Conservation (phyloP, 1,140 invertebrate species). For the Andricus grossulariae region DNA sequence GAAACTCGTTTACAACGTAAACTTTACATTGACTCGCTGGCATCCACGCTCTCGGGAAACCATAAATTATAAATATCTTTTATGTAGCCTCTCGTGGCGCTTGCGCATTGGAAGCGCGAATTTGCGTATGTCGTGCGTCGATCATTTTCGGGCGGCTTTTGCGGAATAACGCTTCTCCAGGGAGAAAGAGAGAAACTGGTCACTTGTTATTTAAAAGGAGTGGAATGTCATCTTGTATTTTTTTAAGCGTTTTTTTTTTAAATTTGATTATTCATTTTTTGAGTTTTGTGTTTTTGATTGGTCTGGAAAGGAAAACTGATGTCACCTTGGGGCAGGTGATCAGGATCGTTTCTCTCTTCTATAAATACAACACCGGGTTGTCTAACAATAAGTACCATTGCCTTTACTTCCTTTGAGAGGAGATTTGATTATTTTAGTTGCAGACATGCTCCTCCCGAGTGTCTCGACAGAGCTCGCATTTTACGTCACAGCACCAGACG, state of each 20-base stretch:
- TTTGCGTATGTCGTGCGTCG: conserved; percentile 29
- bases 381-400: conserved; percentile 22
- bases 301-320: background rate
- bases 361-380: background rate
- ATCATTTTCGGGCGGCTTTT: conserved; percentile 29
- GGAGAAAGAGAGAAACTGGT: conserved; percentile 6
- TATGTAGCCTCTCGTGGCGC: conserved; percentile 56
- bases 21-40: conserved; percentile 38
- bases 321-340: background rate
- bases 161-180: background rate
- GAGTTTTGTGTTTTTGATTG: background rate
- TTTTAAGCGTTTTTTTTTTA: background rate
- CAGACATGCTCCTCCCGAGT: conserved; percentile 90
- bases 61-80: conserved; percentile 56
- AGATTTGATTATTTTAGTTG: conserved; percentile 79
- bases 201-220: background rate
- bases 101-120: conserved; percentile 33
- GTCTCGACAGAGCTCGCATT: conserved; percentile 89
- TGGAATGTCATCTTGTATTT: background rate
- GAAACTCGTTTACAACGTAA: conserved; percentile 5
- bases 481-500: conserved; percentile 94
- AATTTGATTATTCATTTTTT: too few relatives aligned
- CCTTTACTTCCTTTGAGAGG: conserved; percentile 20
- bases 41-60: conserved; percentile 41
- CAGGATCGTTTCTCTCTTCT: conserved; percentile 1